A percentile compares a stretch with the other conserved stretches of the same genome.
phyloP scores from a whole-genome alignment of 2,113 vertebrate genomes.

The Halcyon senegalensis region DNA sequence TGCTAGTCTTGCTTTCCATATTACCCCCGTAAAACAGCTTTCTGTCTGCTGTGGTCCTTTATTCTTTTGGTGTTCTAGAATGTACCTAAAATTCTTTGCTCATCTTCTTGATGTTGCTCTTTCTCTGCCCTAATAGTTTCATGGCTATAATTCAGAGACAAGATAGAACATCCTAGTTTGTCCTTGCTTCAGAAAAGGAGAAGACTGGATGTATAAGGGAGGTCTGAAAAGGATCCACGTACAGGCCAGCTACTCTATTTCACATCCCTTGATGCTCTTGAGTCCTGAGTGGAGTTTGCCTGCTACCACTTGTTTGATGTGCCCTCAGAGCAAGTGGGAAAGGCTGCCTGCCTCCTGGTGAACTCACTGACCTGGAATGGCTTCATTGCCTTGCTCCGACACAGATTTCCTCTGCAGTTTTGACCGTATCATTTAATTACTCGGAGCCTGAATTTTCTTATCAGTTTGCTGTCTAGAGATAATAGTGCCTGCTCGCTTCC shows the following conservation, averaged over 20 bases:
- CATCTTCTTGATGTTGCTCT: neutral
- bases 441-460: neutral
- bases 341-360: neutral
- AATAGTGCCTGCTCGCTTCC: neutral
- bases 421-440: neutral
- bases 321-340: neutral
- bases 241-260: neutral
- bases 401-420: slow-evolving; percentile 8
- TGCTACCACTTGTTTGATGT: neutral
- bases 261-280: neutral
- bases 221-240: neutral
- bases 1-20: neutral
- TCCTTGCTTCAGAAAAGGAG: neutral
- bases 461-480: neutral
- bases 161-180: neutral
- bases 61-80: neutral
- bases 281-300: neutral
- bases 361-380: neutral
- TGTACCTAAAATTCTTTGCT: neutral
- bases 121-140: neutral
- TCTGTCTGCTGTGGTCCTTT: neutral
- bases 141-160: neutral
- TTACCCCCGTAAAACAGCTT: neutral
- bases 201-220: neutral
- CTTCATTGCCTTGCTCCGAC: slow-evolving; percentile 16